phyloP scores from a whole-genome alignment of 2,113 vertebrate genomes.

The Xenotilapia leptura region DNA sequence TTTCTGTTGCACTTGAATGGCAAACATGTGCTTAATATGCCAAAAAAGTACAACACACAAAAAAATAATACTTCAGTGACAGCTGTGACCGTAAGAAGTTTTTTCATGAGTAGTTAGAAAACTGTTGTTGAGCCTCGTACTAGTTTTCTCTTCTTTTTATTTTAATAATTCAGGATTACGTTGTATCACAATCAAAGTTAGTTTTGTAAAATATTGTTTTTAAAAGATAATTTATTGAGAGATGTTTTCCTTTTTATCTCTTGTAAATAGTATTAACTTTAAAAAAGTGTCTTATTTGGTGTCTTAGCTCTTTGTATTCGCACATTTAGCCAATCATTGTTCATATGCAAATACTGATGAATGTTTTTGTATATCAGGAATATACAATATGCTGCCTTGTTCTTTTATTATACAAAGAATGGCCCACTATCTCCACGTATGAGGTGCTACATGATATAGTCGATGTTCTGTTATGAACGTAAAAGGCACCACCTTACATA shows the following conservation, averaged over 20 bases:
- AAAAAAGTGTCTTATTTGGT: conserved; percentile 53
- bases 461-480: conserved; percentile 12
- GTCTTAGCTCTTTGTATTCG: conserved; percentile 59
- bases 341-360: conserved; percentile 64
- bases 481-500: conserved; percentile 7
- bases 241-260: conserved; percentile 47
- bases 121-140: conserved; percentile 43
- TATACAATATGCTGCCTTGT: conserved; percentile 50
- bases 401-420: conserved; percentile 59
- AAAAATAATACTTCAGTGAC: conserved; percentile 36
- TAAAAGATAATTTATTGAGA: conserved; percentile 72
- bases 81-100: conserved; percentile 46
- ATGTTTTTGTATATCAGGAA: conserved; percentile 72
- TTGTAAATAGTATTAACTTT: conserved; percentile 67
- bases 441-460: conserved; percentile 26
- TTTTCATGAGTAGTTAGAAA: conserved; percentile 28
- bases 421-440: conserved; percentile 19
- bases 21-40: conserved; percentile 16
- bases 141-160: neutral
- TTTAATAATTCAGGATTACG: conserved; percentile 52
- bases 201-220: conserved; percentile 69
- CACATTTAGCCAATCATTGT: conserved; percentile 58
- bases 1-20: conserved; percentile 45
- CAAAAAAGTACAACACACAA: conserved; percentile 14
- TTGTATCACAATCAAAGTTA: conserved; percentile 59